A percentile compares a stretch with the other conserved stretches of the same genome.
Evolutionary conservation across 2,797 vertebrate species (phyloP).

Genomic region (Tangara arthus): DNA sequence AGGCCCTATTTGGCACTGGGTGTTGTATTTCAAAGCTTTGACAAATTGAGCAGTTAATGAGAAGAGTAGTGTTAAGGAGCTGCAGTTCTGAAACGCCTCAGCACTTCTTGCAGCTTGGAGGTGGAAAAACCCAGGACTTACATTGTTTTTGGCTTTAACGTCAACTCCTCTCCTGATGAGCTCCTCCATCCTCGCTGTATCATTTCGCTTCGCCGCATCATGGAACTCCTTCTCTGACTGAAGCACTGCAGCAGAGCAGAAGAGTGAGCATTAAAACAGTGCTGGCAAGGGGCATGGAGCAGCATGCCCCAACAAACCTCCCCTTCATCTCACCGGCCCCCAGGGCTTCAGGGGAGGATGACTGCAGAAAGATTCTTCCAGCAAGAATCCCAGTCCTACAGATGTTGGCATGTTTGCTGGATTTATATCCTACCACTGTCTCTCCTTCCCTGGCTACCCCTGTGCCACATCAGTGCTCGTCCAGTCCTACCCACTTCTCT

Average conservation of each 20-base stretch:
- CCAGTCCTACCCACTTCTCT: neutral
- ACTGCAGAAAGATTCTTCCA: neutral
- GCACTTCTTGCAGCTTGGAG: neutral
- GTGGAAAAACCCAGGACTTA: constrained; percentile 59
- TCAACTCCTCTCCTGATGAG: constrained; percentile 84
- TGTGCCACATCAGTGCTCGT: neutral
- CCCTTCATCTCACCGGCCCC: neutral
- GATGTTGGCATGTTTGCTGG: neutral
- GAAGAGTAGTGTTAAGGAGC: fast-evolving
- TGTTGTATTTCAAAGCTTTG: neutral
- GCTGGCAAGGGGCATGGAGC: neutral
- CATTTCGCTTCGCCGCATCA: constrained; percentile 79
- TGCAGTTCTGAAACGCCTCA: neutral
- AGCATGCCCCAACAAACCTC: neutral
- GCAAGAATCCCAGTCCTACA: neutral
- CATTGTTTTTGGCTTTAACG: constrained; percentile 83
- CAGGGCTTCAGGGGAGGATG: neutral
- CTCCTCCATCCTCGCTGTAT: constrained; percentile 78
- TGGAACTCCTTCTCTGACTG: constrained; percentile 87
- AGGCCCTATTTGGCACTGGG: neutral
- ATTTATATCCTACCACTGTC: neutral
- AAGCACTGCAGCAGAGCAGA: constrained; percentile 76
- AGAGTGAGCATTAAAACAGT: neutral
- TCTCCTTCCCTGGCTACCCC: neutral
- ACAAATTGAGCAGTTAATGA: neutral